These are phyloP conservation scores for Scytalopus superciliaris DNA, from an alignment of 2,113 vertebrate genomes.

Conservation along the genomic window DNA sequence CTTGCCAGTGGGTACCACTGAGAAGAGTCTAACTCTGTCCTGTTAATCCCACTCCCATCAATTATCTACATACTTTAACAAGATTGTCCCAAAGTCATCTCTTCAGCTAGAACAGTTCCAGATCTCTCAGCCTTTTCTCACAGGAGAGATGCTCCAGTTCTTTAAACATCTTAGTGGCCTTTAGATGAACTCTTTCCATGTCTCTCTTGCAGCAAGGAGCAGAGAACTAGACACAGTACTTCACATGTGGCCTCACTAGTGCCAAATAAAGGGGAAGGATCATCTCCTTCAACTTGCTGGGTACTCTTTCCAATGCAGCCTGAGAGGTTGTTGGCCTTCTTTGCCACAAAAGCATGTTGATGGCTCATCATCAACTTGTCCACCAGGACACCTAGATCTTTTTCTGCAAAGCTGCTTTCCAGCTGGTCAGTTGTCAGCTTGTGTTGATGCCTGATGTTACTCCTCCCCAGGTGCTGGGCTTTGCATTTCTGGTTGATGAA, in stretches of 20 bases:
- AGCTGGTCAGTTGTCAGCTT: rapidly evolving
- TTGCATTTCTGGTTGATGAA: neutral
- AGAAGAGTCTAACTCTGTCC: neutral
- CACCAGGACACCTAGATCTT: neutral
- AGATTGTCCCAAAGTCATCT: neutral
- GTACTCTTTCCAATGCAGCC: rapidly evolving
- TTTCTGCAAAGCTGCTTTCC: neutral
- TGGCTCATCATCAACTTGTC: neutral
- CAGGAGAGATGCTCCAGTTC: neutral
- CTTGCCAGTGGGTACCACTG: neutral
- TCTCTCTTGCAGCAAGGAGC: neutral
- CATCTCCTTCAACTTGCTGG: rapidly evolving
- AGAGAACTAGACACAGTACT: neutral
- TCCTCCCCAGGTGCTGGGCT: neutral
- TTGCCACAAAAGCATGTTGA: rapidly evolving
- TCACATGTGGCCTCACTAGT: neutral
- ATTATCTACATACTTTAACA: neutral
- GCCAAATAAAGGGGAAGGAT: neutral
- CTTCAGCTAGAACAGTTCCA: neutral
- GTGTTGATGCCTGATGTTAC: neutral
- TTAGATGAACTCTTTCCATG: neutral
- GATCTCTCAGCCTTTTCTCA: neutral
- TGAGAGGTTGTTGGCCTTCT: neutral
- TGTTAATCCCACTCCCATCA: neutral
- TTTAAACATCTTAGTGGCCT: neutral